Conservation (phyloP, 92 coral and sea anemone genomes). For the Zoanthus sansibaricus region DNA sequence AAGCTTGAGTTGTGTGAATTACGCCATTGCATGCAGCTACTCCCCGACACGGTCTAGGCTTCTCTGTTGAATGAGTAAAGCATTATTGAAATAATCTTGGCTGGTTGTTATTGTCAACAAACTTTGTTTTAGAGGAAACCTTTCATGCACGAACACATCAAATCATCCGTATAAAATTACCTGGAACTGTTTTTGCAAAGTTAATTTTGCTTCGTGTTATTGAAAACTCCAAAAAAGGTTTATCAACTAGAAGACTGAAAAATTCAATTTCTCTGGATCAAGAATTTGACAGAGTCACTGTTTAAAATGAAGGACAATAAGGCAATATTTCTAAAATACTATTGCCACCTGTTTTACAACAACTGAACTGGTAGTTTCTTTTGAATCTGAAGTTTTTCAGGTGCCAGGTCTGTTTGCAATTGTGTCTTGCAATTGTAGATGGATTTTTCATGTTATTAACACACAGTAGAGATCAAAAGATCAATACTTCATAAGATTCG, state of each 20-base stretch:
- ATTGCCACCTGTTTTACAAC: background rate
- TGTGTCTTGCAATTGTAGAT: background rate
- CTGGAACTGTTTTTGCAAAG: background rate
- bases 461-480: background rate
- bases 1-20: too few species aligned
- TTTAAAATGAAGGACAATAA: background rate
- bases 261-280: background rate
- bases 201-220: background rate
- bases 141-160: background rate
- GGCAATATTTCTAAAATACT: background rate
- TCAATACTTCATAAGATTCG: background rate
- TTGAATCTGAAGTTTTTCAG: background rate
- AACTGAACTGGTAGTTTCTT: background rate
- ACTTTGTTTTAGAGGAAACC: background rate
- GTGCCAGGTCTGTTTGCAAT: slow-evolving; percentile 2
- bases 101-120: slow-evolving; percentile 9
- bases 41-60: background rate
- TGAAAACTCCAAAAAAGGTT: background rate
- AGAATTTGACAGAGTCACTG: background rate
- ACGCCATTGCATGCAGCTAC: too few species aligned
- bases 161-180: background rate
- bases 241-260: background rate
- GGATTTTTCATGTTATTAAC: background rate
- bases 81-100: background rate
- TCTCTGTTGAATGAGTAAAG: background rate